Evolutionary conservation across 1,140 invertebrate genomes (phyloP), one percentile per base, ranked within the genome.

Genomic region (Pectinophora gossypiella): DNA sequence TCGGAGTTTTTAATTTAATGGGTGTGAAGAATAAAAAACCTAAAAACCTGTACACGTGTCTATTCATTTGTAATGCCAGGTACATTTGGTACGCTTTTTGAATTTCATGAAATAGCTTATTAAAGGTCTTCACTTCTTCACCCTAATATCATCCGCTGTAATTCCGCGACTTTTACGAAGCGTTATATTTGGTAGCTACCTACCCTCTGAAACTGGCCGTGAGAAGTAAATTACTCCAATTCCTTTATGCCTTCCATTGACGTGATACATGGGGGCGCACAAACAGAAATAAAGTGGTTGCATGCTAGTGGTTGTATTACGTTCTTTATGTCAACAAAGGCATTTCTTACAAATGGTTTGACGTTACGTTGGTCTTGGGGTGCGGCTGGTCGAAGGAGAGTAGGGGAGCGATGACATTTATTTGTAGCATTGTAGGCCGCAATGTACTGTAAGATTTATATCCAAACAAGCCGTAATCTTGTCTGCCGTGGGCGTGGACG

Each of bases 401-500:
- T 60, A 32, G 61, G 67, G 56, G 61, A 59, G 58, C 54, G 48
- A 64, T 50, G 61, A 63, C 64, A 74, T 77, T 77, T 70, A 69
- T 79, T 76, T 72, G 72, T 69, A 61, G 27, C n/a, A 32, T 32
- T 32, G 27, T 40, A 40, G 36, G 9, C 36, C 15, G 36, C 36
- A 40, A 32, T 78, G 76, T 80, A 72, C 75, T 64, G 51, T 48
- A 76, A 79, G 77, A 85, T 85, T 83, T 85, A 83, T 80, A 59
- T 48, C 57, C 72, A 68, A 81, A 81, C 72, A 77, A 58, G 68
- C 51, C 66, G 77, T 83, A 82, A 85, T 85, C 77, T 83, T 64
- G 70, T 67, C 72, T 68, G 62, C 64, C 58, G 79, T 85, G 71
- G 81, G 77, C 72, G 79, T 76, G 64, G 66, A 69, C 69, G 74